Evolutionary conservation across 2,797 vertebrate genomes (phyloP).

Genomic region (Dallia pectoralis): DNA sequence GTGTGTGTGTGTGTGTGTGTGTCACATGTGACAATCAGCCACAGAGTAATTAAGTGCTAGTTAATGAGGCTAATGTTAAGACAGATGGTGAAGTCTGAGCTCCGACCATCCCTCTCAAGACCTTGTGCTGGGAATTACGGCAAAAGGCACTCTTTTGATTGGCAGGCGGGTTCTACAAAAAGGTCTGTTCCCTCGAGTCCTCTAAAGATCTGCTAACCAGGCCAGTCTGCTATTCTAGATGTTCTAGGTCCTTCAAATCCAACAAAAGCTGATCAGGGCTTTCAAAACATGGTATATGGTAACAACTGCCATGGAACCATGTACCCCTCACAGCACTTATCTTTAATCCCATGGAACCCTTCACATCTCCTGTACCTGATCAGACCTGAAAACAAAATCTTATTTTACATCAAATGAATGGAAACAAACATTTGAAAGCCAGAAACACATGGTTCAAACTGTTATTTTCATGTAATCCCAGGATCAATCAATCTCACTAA

Average conservation of each 20-base stretch:
- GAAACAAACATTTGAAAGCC: too few relatives aligned
- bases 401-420: neutral
- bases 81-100: slow-evolving; percentile 69
- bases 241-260: neutral
- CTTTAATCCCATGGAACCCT: too few relatives aligned
- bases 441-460: too few relatives aligned
- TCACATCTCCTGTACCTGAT: too few relatives aligned
- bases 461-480: too few relatives aligned
- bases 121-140: slow-evolving; percentile 8
- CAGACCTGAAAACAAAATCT: neutral
- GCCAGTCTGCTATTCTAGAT: neutral
- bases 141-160: slow-evolving; percentile 1
- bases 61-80: slow-evolving; percentile 74
- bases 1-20: slow-evolving; percentile 4
- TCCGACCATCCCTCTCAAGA: neutral
- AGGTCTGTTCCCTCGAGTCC: neutral
- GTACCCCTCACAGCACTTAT: too few relatives aligned
- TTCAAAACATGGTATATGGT: neutral
- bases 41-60: slow-evolving; percentile 71
- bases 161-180: neutral
- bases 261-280: neutral
- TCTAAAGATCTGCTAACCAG: neutral
- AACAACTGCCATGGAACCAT: neutral
- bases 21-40: slow-evolving; percentile 51
- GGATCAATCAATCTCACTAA: too few relatives aligned